Conservation (phyloP, 1,140 invertebrate species). For the Protaetia brevitarsis region DNA sequence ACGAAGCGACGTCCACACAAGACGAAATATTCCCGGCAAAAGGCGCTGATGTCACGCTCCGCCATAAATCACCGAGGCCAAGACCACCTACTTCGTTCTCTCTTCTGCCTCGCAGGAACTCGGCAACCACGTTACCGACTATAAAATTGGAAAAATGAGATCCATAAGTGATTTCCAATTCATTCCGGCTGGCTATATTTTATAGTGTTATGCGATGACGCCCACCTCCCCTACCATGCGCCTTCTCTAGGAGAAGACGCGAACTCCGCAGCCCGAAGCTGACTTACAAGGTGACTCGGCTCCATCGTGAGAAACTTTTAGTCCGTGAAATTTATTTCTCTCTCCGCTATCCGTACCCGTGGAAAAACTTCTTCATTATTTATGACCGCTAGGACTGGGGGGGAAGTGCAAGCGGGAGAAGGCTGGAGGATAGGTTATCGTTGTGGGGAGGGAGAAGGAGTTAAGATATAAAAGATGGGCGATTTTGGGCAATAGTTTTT, state of each 20-base stretch:
- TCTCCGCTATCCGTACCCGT: too few relatives aligned
- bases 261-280: slow-evolving; percentile 19
- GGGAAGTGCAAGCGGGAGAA: neutral
- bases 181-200: slow-evolving; percentile 14
- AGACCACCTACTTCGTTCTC: neutral
- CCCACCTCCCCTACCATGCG: too few relatives aligned
- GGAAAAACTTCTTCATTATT: slow-evolving; percentile 17
- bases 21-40: neutral
- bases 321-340: slow-evolving; percentile 8
- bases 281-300: neutral
- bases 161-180: slow-evolving; percentile 18
- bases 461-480: too few relatives aligned
- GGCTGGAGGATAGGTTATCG: too few relatives aligned
- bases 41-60: neutral
- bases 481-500: too few relatives aligned
- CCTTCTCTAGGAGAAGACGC: neutral
- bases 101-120: neutral
- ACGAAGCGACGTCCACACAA: too few relatives aligned
- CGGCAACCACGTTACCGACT: neutral
- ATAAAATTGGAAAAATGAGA: slow-evolving; percentile 17
- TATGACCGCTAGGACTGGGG: neutral
- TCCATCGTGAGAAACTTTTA: neutral
- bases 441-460: too few relatives aligned
- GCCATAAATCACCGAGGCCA: neutral
- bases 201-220: neutral